Conservation (phyloP, 1,140 invertebrate species). For the Drosophila arawakana region DNA sequence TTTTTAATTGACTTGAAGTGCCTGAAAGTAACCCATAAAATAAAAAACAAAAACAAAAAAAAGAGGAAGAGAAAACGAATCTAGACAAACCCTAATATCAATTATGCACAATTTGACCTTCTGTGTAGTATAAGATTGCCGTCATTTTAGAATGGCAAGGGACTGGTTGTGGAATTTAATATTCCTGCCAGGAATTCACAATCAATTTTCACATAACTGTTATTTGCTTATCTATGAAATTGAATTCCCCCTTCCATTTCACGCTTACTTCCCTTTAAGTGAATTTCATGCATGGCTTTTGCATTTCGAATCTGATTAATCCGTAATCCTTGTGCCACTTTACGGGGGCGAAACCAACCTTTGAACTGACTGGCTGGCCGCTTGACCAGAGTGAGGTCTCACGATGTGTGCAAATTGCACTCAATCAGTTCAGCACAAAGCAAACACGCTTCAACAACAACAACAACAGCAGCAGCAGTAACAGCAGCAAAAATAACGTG, state of each 20-base stretch:
- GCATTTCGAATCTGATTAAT: constrained; percentile 6
- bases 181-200: constrained; percentile 3
- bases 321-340: constrained; percentile 17
- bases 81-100: constrained; percentile 48
- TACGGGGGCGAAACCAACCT: constrained; percentile 37
- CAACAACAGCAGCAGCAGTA: constrained; percentile 15
- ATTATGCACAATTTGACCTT: constrained; percentile 47
- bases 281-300: constrained; percentile 10
- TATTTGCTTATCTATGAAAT: constrained; percentile 29
- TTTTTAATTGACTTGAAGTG: constrained; percentile 64
- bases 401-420: constrained; percentile 47
- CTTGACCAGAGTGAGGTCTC: neutral
- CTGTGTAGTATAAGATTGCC: neutral
- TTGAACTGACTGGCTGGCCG: constrained; percentile 24
- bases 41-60: neutral
- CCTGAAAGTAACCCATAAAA: constrained; percentile 24
- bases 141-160: neutral
- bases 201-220: neutral
- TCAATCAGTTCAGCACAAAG: constrained; percentile 61
- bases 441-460: constrained; percentile 50
- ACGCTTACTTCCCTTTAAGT: constrained; percentile 13
- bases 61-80: neutral
- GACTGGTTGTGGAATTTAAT: constrained; percentile 12
- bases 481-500: neutral
- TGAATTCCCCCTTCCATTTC: constrained; percentile 24